Conservation (phyloP, 2,888 invertebrate genomes). For the Linyphia triangularis region DNA sequence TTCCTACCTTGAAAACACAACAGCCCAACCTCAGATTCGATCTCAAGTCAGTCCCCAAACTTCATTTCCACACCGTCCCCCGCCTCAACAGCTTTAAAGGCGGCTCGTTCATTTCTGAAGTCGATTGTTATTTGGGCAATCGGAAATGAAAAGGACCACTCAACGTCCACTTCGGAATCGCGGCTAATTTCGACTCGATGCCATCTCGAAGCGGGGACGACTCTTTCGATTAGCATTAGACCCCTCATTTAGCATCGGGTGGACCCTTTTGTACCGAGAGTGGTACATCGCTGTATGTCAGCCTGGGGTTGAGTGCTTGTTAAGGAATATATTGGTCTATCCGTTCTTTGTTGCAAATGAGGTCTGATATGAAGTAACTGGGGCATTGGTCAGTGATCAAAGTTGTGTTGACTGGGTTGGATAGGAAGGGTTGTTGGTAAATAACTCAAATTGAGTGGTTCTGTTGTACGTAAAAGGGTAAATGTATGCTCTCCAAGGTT, state of each 20-base stretch:
- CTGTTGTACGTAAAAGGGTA: too few relatives aligned
- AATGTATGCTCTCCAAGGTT: too few relatives aligned
- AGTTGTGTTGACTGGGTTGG: too few relatives aligned
- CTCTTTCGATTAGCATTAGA: constrained; percentile 56
- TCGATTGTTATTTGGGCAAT: constrained; percentile 65
- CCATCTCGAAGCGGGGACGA: constrained; percentile 33
- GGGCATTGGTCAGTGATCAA: too few relatives aligned
- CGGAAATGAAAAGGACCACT: constrained; percentile 62
- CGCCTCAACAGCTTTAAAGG: constrained; percentile 38
- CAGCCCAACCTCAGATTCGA: too few relatives aligned
- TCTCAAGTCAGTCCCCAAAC: neutral
- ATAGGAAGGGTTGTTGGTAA: too few relatives aligned
- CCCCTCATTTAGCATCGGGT: constrained; percentile 28
- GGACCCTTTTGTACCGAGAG: too few relatives aligned
- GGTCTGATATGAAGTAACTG: too few relatives aligned
- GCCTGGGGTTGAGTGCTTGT: neutral
- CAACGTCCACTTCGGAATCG: constrained; percentile 57
- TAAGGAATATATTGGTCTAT: neutral
- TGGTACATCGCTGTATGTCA: constrained; percentile 26
- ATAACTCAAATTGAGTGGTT: too few relatives aligned
- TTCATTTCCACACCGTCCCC: constrained; percentile 33
- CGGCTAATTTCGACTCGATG: constrained; percentile 65
- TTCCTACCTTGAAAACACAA: neutral
- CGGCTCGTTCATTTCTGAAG: constrained; percentile 53
- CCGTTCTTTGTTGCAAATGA: neutral